Evolutionary conservation across 2,113 vertebrate species (phyloP).

Genomic region (Pomatorhinus ruficollis): DNA sequence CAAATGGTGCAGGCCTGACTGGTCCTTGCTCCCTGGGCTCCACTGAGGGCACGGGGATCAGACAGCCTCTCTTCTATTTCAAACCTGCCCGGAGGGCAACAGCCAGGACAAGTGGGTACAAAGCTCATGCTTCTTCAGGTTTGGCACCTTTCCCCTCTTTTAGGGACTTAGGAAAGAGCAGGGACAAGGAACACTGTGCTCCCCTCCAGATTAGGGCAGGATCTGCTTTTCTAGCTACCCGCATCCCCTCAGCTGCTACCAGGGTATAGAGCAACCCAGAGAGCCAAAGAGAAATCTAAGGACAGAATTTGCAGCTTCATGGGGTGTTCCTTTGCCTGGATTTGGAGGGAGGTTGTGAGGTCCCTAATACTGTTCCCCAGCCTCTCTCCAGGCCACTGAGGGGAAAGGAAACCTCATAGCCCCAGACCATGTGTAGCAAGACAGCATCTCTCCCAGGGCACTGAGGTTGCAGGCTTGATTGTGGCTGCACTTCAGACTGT

Average conservation of each 20-base stretch:
- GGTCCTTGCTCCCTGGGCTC: not conserved
- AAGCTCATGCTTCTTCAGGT: not conserved
- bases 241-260: not conserved
- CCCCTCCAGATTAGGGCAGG: not conserved
- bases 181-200: not conserved
- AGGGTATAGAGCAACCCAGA: not conserved
- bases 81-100: not conserved
- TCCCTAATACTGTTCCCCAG: fast-evolving
- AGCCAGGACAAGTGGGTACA: not conserved
- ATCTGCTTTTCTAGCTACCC: not conserved
- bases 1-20: fast-evolving
- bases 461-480: not conserved
- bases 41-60: not conserved
- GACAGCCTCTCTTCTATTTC: not conserved
- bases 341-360: not conserved
- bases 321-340: not conserved
- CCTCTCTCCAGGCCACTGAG: not conserved
- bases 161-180: not conserved
- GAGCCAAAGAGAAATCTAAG: not conserved
- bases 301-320: not conserved
- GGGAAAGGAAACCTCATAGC: not conserved
- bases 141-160: not conserved
- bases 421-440: not conserved
- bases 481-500: not conserved
- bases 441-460: not conserved